Base-by-base conservation (phyloP, 2,888 invertebrate species). In the Caenorhabditis sp. region DNA sequence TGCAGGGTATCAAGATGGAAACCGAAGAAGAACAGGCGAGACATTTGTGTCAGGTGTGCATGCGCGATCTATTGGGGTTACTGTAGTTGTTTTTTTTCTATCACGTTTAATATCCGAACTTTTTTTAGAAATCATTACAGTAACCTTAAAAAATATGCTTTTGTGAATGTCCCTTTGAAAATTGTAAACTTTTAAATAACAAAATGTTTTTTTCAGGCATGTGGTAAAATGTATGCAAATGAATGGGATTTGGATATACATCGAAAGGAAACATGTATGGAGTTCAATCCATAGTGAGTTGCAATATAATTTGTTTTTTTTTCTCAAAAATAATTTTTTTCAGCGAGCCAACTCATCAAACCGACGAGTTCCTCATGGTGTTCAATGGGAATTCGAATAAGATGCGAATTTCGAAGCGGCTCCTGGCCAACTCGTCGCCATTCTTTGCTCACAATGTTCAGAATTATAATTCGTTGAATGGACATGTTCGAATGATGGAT, bases 171-270 rank as follows among this genome's bases (percentile, higher is more conserved):
- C 12, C 26, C 23, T 20, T n/a, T 52, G 21, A 20, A 52, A 21
- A 23, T 54, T 54, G 14, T 26, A 17, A 12, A 17, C 14, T 54
- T 54, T 8, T 12, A 12, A 3, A 17, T 26, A 8, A 26, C 4
- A 12, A 23, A 54, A 27, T 54, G 38, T 20, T 43, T 14, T 4
- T 70, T 72, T 53, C 60, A 72, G 72, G 59, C 23, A 14, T 74
- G 74, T 60, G 74, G 67, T 20, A 74, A 70, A 38, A 61, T 61
- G 62, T 74, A 74, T 59, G 66, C 74, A 17, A 70, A 65, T 14
- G 74, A 74, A 38, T 74, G 74, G 74, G 70, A 74, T 53, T 43
- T 74, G 43, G 70, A 74, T 26, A 59, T 66, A 36, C 74, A 74
- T 59, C 60, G 62, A 52, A 43, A 63, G 12, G 70, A 74, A 49